These are phyloP conservation scores for Geococcyx californianus DNA, from an alignment of 2,113 vertebrate genomes.

Conservation along the genomic window DNA sequence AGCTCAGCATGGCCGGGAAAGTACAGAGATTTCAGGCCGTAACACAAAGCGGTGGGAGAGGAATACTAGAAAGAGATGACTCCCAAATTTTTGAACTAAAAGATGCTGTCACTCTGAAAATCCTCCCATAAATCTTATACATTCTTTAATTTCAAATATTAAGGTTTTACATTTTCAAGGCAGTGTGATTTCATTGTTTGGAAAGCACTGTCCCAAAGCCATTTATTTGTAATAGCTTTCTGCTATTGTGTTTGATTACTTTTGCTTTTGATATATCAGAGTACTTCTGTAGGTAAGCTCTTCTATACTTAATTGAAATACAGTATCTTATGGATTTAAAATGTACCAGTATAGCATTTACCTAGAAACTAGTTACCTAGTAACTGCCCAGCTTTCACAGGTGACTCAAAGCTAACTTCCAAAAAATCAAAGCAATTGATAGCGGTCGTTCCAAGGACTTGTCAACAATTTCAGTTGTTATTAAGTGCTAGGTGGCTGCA, in stretches of 20 bases:
- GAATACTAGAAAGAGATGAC: accelerated
- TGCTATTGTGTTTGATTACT: background rate
- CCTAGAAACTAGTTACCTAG: background rate
- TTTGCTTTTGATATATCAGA: background rate
- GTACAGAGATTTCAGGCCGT: background rate
- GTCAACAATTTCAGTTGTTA: background rate
- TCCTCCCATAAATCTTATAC: background rate
- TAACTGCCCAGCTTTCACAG: background rate
- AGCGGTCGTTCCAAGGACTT: accelerated
- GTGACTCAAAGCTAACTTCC: background rate
- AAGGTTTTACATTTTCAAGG: background rate
- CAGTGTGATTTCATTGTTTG: background rate
- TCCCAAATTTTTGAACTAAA: background rate
- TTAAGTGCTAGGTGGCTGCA: background rate
- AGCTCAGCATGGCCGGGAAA: background rate
- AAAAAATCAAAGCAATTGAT: background rate
- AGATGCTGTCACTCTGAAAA: background rate
- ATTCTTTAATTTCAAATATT: background rate
- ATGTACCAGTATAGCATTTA: background rate
- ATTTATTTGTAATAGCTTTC: background rate
- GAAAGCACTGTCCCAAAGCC: background rate
- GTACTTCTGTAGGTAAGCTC: background rate
- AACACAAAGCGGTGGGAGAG: background rate
- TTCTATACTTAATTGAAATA: background rate
- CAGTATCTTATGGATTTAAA: background rate